phyloP scores from a whole-genome alignment of 2,797 vertebrate genomes.

The Petrocephalus schoutedeni region DNA sequence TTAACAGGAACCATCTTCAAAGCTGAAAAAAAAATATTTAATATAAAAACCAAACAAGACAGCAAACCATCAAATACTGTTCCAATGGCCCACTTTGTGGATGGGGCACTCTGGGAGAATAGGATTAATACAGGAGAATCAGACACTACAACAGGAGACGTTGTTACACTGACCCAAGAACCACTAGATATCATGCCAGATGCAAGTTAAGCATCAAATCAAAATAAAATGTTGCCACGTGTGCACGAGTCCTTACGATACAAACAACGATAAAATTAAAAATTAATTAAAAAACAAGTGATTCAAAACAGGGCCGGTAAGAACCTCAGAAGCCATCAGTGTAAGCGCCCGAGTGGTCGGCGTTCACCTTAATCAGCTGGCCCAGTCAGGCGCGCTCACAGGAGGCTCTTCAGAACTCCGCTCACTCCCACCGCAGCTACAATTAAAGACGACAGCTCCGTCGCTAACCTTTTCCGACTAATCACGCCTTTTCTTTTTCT shows the following conservation, averaged over 20 bases:
- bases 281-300: too few relatives aligned
- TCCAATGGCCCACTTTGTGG: background rate
- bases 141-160: background rate
- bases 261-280: background rate
- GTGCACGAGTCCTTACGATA: background rate
- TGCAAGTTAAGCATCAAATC: background rate
- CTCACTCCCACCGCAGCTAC: background rate
- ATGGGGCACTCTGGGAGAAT: background rate
- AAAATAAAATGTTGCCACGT: background rate
- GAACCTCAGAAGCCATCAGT: background rate
- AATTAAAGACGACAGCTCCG: background rate
- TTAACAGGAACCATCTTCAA: background rate
- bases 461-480: background rate
- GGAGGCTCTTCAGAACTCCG: background rate
- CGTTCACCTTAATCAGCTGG: background rate
- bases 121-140: background rate
- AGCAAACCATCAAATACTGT: background rate
- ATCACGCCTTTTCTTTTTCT: background rate
- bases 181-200: background rate
- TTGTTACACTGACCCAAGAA: background rate
- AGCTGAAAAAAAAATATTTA: background rate
- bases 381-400: background rate
- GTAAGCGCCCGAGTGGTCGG: background rate
- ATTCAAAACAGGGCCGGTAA: background rate
- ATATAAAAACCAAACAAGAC: background rate